Percentiles rank a stretch among this genome's conserved stretches.
These are phyloP conservation scores for Dascillus cervinus DNA, from an alignment of 2,888 invertebrate genomes.

Conservation along the genomic window DNA sequence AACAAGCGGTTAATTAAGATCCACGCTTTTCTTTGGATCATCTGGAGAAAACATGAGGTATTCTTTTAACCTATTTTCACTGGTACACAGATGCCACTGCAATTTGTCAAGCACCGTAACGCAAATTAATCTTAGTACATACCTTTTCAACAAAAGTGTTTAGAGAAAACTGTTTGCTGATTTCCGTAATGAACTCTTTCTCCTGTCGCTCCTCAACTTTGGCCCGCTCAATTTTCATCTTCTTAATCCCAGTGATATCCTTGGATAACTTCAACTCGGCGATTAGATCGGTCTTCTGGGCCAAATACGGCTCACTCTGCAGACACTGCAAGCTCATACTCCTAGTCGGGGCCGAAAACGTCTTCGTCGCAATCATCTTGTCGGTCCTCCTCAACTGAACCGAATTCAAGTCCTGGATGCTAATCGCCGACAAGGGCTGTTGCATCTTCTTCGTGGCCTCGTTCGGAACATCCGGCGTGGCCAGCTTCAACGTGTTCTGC, in stretches of 20 bases:
- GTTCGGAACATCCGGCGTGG: conserved; percentile 11
- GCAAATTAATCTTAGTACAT: conserved; percentile 38
- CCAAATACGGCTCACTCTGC: conserved; percentile 62
- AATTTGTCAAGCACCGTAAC: too few relatives aligned
- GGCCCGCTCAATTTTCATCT: conserved; percentile 83
- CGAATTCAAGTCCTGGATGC: conserved; percentile 78
- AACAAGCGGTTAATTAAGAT: too few relatives aligned
- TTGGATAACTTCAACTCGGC: conserved; percentile 88
- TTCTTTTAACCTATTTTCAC: too few relatives aligned
- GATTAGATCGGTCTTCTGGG: conserved; percentile 78
- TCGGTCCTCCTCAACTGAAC: conserved; percentile 72
- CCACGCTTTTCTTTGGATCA: too few relatives aligned
- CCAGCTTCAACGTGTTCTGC: conserved; percentile 33
- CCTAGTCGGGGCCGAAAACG: conserved; percentile 70
- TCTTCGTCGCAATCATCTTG: conserved; percentile 68
- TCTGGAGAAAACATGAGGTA: too few relatives aligned
- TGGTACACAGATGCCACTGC: too few relatives aligned
- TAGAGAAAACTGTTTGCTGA: conserved; percentile 75
- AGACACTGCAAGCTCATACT: conserved; percentile 70
- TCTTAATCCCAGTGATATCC: conserved; percentile 89
- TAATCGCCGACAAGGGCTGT: conserved; percentile 81
- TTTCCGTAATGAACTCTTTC: conserved; percentile 76
- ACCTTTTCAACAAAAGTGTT: conserved; percentile 89
- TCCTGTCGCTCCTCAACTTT: conserved; percentile 77
- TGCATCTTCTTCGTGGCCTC: conserved; percentile 44